Conservation (phyloP, 2,797 vertebrate species). For the Setipinna tenuifilis region DNA sequence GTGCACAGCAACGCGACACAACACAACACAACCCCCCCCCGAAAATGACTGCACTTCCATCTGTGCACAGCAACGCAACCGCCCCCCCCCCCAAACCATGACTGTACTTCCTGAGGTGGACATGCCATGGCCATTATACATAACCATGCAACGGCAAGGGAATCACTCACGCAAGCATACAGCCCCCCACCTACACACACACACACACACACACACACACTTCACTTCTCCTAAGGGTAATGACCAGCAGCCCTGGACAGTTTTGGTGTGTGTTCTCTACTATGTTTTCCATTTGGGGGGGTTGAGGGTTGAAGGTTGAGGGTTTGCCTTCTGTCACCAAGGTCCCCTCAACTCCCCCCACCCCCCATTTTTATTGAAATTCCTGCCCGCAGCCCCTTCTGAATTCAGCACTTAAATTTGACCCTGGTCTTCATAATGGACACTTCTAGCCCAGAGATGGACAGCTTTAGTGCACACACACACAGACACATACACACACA, state of each 20-base stretch:
- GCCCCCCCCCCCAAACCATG: too few relatives aligned
- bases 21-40: constrained; percentile 58
- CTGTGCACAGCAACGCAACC: too few relatives aligned
- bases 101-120: too few relatives aligned
- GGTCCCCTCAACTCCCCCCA: neutral
- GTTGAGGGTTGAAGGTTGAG: neutral
- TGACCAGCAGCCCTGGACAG: neutral
- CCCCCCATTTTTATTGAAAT: constrained; percentile 48
- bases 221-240: neutral
- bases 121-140: too few relatives aligned
- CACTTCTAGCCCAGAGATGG: constrained; percentile 39
- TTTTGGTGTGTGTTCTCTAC: too few relatives aligned
- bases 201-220: neutral
- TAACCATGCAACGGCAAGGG: too few relatives aligned
- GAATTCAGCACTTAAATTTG: constrained; percentile 59
- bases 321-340: constrained; percentile 42
- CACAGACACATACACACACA: constrained; percentile 20
- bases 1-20: constrained; percentile 60
- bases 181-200: too few relatives aligned
- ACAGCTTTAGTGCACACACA: too few relatives aligned
- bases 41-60: constrained; percentile 75
- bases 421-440: constrained; percentile 70
- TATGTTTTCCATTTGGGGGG: neutral
- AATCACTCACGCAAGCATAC: too few relatives aligned
- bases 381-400: constrained; percentile 37